A percentile compares a stretch with the other conserved stretches of the same genome.
phyloP scores from a whole-genome alignment of 2,113 vertebrate species.

The Theristicus caerulescens region DNA sequence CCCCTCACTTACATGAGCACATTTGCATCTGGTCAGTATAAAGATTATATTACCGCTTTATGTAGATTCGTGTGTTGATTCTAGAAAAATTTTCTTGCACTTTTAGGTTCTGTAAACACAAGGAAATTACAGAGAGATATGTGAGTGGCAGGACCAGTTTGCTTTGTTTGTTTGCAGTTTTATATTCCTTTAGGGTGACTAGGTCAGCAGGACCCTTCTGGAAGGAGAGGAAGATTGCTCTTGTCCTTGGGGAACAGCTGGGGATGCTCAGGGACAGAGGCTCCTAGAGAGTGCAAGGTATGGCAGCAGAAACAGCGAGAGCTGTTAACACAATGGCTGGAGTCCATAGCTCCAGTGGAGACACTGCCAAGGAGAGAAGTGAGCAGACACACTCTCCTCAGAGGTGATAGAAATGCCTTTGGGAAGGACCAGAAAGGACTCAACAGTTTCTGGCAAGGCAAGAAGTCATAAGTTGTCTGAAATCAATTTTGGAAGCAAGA shows the following conservation, averaged over 20 bases:
- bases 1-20: neutral
- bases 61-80: neutral
- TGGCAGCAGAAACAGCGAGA: accelerated
- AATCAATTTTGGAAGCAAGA: neutral
- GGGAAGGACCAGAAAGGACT: neutral
- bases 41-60: neutral
- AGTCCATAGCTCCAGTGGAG: neutral
- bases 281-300: neutral
- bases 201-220: neutral
- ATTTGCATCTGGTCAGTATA: neutral
- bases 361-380: neutral
- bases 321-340: neutral
- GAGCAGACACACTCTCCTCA: neutral
- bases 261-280: neutral
- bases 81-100: neutral
- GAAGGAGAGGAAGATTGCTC: neutral
- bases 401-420: neutral
- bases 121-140: neutral
- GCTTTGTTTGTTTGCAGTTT: neutral
- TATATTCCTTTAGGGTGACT: neutral
- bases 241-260: neutral
- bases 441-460: neutral
- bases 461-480: neutral
- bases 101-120: neutral
- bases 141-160: neutral